Conservation (phyloP, 2,888 invertebrate genomes). For the Brachycybe producta region DNA sequence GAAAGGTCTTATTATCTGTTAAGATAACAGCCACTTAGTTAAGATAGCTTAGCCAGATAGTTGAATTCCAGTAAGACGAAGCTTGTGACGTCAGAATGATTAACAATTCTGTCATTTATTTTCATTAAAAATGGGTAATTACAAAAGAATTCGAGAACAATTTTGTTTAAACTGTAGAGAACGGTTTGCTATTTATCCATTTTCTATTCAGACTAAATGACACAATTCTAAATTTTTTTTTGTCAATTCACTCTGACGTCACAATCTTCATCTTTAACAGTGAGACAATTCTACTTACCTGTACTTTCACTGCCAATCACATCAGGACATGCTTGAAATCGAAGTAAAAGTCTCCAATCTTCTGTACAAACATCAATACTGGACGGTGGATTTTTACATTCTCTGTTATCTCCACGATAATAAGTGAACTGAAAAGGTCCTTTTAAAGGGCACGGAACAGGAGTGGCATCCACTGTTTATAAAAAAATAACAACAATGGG, state of each 20-base stretch:
- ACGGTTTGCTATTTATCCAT: no score
- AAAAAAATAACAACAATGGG: conserved; percentile 26
- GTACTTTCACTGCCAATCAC: conserved; percentile 20
- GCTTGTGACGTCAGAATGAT: no score
- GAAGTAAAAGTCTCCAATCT: conserved; percentile 19
- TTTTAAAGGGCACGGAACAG: conserved; percentile 31
- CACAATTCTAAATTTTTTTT: no score
- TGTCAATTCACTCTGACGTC: no score
- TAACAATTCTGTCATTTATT: background rate
- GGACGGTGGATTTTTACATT: conserved; percentile 21
- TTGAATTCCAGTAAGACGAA: background rate
- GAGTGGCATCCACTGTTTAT: conserved; percentile 27
- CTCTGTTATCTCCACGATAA: conserved; percentile 21
- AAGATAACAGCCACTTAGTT: no score
- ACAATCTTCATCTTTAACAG: background rate
- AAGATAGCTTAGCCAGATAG: background rate
- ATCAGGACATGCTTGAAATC: conserved; percentile 22
- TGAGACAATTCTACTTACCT: conserved; percentile 12
- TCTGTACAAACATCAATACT: conserved; percentile 22
- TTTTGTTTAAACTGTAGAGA: no score
- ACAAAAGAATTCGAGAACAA: no score
- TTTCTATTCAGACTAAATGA: no score
- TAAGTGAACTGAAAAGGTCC: conserved; percentile 32
- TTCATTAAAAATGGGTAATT: background rate
- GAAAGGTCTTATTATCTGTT: no score